A percentile compares a stretch with the other conserved stretches of the same genome.
Evolutionary conservation across 2,797 vertebrate genomes (phyloP).

Genomic region (Pempheris klunzingeri): DNA sequence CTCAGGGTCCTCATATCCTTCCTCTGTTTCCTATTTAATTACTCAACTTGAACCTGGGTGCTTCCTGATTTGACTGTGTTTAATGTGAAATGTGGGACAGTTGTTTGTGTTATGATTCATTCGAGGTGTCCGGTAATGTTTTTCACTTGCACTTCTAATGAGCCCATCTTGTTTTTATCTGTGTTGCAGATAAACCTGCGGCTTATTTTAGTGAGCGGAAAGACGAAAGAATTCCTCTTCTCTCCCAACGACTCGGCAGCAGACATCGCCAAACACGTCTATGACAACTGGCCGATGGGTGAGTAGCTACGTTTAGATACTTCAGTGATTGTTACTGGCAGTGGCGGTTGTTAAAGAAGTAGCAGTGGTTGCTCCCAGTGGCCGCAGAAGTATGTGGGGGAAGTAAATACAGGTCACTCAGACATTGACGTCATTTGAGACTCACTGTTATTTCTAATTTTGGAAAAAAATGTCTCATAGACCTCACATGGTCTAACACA

Average conservation of each 20-base stretch:
- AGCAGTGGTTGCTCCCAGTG: background rate
- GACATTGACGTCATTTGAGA: background rate
- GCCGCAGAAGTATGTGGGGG: background rate
- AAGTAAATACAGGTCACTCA: background rate
- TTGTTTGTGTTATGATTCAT: slow-evolving; percentile 7
- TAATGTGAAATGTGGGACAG: slow-evolving; percentile 8
- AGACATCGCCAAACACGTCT: slow-evolving; percentile 98
- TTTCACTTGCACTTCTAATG: background rate
- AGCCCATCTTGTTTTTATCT: slow-evolving; percentile 18
- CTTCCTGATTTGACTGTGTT: slow-evolving; percentile 33
- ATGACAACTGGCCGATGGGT: slow-evolving; percentile 99
- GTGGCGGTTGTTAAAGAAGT: background rate
- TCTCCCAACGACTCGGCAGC: slow-evolving; percentile 96
- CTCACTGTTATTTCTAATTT: background rate
- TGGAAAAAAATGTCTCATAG: too few relatives aligned
- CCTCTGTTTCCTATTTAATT: slow-evolving; percentile 62
- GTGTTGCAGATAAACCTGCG: slow-evolving; percentile 94
- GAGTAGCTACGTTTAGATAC: slow-evolving; percentile 67
- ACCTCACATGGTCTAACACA: background rate
- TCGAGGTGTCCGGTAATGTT: slow-evolving; percentile 5
- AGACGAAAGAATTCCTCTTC: slow-evolving; percentile 98
- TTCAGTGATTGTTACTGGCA: background rate
- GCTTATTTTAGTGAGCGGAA: slow-evolving; percentile 97
- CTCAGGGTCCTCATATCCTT: slow-evolving; percentile 54
- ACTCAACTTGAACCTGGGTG: slow-evolving; percentile 34